Evolutionary conservation across 2,113 vertebrate species (phyloP), one percentile per base, ranked within the genome.

Genomic region (Albula goreensis): DNA sequence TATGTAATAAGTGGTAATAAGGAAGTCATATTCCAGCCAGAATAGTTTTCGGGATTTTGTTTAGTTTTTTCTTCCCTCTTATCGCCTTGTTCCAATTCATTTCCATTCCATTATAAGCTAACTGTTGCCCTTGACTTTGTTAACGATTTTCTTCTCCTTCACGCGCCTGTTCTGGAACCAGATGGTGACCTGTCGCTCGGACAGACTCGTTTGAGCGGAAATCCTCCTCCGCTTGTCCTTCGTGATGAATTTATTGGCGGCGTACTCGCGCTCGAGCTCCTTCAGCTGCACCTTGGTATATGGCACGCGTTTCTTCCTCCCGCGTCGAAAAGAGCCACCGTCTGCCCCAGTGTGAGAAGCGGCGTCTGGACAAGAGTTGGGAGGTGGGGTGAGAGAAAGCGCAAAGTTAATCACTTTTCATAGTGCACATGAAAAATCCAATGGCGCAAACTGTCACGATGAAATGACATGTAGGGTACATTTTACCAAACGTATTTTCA

Each of bases 161-260:
- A 99, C 98, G 88, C 98, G 96, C 91, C 98, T 95, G 94, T 99
- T 99, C 90, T 99, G 98, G 94, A 99, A 99, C 98, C 98, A 99
- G 94, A 99, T 99, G 92, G 98, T 99, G 92, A 99, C 98, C 94
- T 99, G 98, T 94, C 98, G 96, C 95, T 99, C 98, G 87, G 98
- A 99, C 92, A 99, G 96, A 89, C 98, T 99, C 48, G 98, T 99
- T 70, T 98, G 97, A 51, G 97, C 97, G 57, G 98, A 99, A 96
- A 99, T 99, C 93, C 98, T 93, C 88, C 98, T 97, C 88, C 98
- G 94, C 95, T 99, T 99, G 97, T 99, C 98, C 94, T 99, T 99
- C 90, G 98, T 99, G 95, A 99, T 99, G 96, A 99, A 99, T 95
- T 99, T 99, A 94, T 99, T 99, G 93, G 98, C 97, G 93, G 96